A percentile compares a stretch with the other conserved stretches of the same genome.
Evolutionary conservation across 2,888 invertebrate species (phyloP).

Genomic region (Troilus luridus): DNA sequence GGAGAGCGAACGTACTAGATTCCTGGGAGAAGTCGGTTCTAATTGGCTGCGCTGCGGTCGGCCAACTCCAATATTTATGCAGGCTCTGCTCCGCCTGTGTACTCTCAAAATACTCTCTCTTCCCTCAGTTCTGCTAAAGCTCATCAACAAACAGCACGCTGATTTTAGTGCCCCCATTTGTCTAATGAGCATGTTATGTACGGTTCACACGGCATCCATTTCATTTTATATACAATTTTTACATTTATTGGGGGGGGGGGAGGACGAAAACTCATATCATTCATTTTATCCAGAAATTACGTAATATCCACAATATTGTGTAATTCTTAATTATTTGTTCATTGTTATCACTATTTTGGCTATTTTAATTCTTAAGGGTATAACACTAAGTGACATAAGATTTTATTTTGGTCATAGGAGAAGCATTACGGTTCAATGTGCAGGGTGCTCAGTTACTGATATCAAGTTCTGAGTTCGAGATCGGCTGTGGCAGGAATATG

Average conservation of each 20-base stretch:
- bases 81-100: not conserved
- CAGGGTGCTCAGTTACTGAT: too few species aligned
- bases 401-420: too few species aligned
- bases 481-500: too few species aligned
- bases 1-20: not conserved
- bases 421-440: too few species aligned
- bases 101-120: slow-evolving; percentile 36
- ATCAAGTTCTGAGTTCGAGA: too few species aligned
- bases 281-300: not conserved
- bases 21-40: not conserved
- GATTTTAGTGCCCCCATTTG: not conserved
- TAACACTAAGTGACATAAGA: too few species aligned
- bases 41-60: slow-evolving; percentile 43
- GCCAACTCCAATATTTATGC: slow-evolving; percentile 48
- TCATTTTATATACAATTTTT: not conserved
- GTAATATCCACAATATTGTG: not conserved
- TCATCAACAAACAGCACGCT: slow-evolving; percentile 14
- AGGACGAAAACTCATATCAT: not conserved
- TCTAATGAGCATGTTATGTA: not conserved
- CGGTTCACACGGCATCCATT: not conserved
- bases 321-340: not conserved
- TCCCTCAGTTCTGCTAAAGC: slow-evolving; percentile 26
- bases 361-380: too few species aligned
- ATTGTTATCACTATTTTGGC: too few species aligned
- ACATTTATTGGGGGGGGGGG: not conserved